Percentiles rank a stretch among this genome's conserved stretches.
phyloP scores from a whole-genome alignment of 2,797 vertebrate genomes.

The Trachops cirrhosus region DNA sequence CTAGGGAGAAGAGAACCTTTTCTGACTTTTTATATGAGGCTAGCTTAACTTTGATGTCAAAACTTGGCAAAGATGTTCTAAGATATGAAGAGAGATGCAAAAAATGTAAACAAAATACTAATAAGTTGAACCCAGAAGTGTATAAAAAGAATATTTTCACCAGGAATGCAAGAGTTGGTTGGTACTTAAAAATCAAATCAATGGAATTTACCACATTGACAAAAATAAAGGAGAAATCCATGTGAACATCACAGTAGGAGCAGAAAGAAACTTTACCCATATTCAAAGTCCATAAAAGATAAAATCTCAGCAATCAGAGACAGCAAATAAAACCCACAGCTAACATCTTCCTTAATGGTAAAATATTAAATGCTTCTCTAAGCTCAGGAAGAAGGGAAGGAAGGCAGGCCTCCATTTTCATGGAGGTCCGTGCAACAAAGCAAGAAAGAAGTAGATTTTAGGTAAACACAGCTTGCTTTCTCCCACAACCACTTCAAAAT shows the following conservation, averaged over 20 bases:
- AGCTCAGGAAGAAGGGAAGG: neutral
- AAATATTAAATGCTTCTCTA: neutral
- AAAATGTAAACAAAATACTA: neutral
- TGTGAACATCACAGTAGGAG: neutral
- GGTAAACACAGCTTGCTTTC: neutral
- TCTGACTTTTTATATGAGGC: neutral
- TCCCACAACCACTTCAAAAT: too few species aligned
- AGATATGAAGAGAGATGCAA: neutral
- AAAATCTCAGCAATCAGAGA: neutral
- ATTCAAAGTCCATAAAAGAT: neutral
- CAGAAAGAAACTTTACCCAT: neutral
- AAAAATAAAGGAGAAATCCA: neutral
- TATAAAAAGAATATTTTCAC: neutral
- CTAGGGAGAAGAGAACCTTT: neutral
- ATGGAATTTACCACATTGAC: neutral
- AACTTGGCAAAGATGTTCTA: neutral
- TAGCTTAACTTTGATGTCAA: neutral
- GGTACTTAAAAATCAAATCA: neutral
- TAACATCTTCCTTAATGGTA: neutral
- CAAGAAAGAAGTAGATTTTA: neutral
- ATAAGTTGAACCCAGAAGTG: neutral
- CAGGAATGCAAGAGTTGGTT: too few species aligned
- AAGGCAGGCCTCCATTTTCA: rapidly evolving
- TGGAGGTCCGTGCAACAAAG: neutral
- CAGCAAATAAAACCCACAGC: rapidly evolving